These are phyloP conservation scores for Parasteatoda lunata DNA, from an alignment of 2,888 invertebrate species.

Conservation along the genomic window DNA sequence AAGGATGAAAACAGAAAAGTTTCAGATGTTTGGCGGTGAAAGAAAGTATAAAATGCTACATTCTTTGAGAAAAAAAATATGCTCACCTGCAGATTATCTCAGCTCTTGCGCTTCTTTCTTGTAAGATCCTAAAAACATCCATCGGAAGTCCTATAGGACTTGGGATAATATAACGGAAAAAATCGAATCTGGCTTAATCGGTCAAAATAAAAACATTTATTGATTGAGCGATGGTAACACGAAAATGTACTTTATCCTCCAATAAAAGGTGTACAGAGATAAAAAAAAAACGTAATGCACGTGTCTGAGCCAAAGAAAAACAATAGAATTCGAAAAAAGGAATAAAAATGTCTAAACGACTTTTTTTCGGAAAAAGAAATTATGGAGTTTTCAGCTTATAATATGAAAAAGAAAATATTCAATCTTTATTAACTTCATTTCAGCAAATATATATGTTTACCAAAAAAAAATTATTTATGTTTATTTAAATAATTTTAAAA, in stretches of 20 bases:
- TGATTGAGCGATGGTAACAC: constrained; percentile 65
- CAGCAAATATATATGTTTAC: too few relatives aligned
- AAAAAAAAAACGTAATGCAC: constrained; percentile 36
- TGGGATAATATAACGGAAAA: constrained; percentile 22
- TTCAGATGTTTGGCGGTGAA: neutral
- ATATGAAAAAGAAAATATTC: neutral
- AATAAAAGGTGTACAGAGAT: constrained; percentile 15
- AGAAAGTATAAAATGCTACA: constrained; percentile 9
- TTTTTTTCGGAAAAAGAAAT: neutral
- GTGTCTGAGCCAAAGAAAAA: constrained; percentile 42
- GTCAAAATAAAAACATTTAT: constrained; percentile 64
- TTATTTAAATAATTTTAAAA: too few relatives aligned
- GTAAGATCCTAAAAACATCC: constrained; percentile 14
- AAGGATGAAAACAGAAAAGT: constrained; percentile 11
- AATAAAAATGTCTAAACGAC: constrained; percentile 34
- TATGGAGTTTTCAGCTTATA: neutral
- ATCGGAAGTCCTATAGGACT: constrained; percentile 3
- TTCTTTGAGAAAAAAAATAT: constrained; percentile 2
- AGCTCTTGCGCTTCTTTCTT: neutral
- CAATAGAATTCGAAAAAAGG: constrained; percentile 18
- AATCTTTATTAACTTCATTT: too few relatives aligned
- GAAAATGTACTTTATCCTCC: constrained; percentile 62
- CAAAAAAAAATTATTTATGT: too few relatives aligned
- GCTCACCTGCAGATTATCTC: constrained; percentile 37
- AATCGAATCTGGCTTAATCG: constrained; percentile 39